Evolutionary conservation across 2,113 vertebrate genomes (phyloP).

Genomic region (Sinocyclocheilus rhinocerous): DNA sequence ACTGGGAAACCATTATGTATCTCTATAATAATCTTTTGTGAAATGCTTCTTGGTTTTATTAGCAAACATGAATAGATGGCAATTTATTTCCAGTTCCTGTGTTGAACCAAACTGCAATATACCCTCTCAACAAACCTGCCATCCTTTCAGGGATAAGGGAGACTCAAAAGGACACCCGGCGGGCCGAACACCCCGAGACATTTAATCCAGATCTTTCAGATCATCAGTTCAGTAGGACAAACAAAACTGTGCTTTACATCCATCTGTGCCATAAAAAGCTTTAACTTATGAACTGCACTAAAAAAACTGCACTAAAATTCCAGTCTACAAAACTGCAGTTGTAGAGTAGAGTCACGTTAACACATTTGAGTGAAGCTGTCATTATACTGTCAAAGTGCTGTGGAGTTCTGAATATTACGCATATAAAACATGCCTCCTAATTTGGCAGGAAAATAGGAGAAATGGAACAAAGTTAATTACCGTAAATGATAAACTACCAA

Average conservation of each 20-base stretch:
- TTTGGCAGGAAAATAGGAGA: slow-evolving; percentile 19
- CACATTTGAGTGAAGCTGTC: slow-evolving; percentile 29
- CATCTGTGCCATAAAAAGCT: slow-evolving; percentile 5
- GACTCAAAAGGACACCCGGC: slow-evolving; percentile 2
- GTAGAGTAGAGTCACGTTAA: neutral
- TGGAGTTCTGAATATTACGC: neutral
- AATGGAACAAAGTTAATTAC: slow-evolving; percentile 24
- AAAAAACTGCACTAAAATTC: neutral
- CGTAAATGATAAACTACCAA: slow-evolving; percentile 34
- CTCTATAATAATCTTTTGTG: neutral
- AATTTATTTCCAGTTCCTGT: neutral
- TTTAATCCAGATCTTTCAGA: slow-evolving; percentile 38
- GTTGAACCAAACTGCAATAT: neutral
- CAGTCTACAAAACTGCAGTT: neutral
- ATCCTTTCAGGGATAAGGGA: neutral
- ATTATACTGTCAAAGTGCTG: slow-evolving; percentile 8
- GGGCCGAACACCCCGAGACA: neutral
- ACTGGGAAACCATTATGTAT: neutral
- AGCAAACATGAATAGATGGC: neutral
- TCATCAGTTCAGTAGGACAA: slow-evolving; percentile 12
- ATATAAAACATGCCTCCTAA: neutral
- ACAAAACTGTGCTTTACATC: neutral
- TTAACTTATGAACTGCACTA: neutral
- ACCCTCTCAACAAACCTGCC: neutral
- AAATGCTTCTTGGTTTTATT: neutral